Evolutionary conservation across 2,113 vertebrate species (phyloP).

Genomic region (Taurulus bubalis): DNA sequence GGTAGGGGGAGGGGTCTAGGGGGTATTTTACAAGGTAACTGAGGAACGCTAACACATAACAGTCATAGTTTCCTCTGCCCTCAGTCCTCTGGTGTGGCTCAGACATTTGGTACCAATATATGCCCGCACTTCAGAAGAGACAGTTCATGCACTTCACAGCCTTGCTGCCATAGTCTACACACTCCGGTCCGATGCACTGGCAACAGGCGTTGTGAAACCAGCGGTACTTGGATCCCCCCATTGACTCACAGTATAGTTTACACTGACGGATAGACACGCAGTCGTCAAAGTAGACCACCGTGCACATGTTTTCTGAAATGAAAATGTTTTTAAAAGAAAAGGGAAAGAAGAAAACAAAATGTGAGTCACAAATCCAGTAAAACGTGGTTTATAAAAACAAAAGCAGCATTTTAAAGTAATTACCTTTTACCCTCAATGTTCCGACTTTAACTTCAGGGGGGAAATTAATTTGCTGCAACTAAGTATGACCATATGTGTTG

Average conservation of each 20-base stretch:
- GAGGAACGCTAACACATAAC: slow-evolving; percentile 70
- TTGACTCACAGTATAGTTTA: slow-evolving; percentile 97
- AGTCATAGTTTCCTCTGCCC: slow-evolving; percentile 65
- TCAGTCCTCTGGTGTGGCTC: slow-evolving; percentile 66
- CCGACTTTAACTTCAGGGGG: slow-evolving; percentile 48
- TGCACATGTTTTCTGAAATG: slow-evolving; percentile 90
- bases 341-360: neutral
- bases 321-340: neutral
- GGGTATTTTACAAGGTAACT: slow-evolving; percentile 77
- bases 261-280: slow-evolving; percentile 99
- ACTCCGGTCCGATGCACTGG: slow-evolving; percentile 97
- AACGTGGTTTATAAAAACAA: slow-evolving; percentile 35
- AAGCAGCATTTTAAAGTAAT: slow-evolving; percentile 20
- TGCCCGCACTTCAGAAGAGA: slow-evolving; percentile 87
- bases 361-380: slow-evolving; percentile 49
- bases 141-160: slow-evolving; percentile 98
- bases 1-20: slow-evolving; percentile 12
- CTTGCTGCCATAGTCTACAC: slow-evolving; percentile 98
- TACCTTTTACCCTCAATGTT: slow-evolving; percentile 43
- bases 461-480: slow-evolving; percentile 33
- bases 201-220: slow-evolving; percentile 99
- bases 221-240: slow-evolving; percentile 98
- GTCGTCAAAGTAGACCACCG: slow-evolving; percentile 99
- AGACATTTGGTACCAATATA: slow-evolving; percentile 66
- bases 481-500: slow-evolving; percentile 58